Evolutionary conservation across 1,140 invertebrate genomes (phyloP).

Genomic region (Tyrophagus putrescentiae): DNA sequence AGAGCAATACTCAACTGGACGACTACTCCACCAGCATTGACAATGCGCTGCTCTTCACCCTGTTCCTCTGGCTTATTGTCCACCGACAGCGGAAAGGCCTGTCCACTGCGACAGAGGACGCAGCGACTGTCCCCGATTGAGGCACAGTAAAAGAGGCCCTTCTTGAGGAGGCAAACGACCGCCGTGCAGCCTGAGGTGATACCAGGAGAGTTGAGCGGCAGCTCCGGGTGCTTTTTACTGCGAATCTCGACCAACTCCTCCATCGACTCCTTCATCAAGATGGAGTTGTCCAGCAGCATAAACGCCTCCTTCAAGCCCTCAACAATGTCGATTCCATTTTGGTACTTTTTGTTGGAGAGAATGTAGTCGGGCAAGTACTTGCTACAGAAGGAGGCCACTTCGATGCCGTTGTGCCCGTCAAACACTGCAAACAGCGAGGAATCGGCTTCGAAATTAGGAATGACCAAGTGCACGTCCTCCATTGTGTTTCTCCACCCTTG

Average conservation of each 20-base stretch:
- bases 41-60: constrained; percentile 61
- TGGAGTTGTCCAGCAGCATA: constrained; percentile 4
- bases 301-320: constrained; percentile 14
- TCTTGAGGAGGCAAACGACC: constrained; percentile 61
- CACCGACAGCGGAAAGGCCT: constrained; percentile 78
- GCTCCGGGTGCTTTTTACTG: not conserved
- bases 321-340: constrained; percentile 1
- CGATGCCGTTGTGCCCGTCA: constrained; percentile 15
- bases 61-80: constrained; percentile 94
- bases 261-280: not conserved
- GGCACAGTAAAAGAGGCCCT: constrained; percentile 40
- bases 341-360: constrained; percentile 5
- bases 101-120: constrained; percentile 65
- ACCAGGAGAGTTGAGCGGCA: constrained; percentile 45
- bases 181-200: constrained; percentile 86
- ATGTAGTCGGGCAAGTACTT: constrained; percentile 5
- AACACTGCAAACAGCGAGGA: constrained; percentile 12
- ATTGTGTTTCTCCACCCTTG: constrained; percentile 16
- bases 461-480: constrained; percentile 10
- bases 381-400: not conserved
- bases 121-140: constrained; percentile 72
- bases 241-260: not conserved
- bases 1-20: too few species aligned
- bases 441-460: not conserved
- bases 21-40: constrained; percentile 77